A percentile compares a stretch with the other conserved stretches of the same genome.
phyloP scores from a whole-genome alignment of 2,113 vertebrate genomes.

The Menura novaehollandiae region DNA sequence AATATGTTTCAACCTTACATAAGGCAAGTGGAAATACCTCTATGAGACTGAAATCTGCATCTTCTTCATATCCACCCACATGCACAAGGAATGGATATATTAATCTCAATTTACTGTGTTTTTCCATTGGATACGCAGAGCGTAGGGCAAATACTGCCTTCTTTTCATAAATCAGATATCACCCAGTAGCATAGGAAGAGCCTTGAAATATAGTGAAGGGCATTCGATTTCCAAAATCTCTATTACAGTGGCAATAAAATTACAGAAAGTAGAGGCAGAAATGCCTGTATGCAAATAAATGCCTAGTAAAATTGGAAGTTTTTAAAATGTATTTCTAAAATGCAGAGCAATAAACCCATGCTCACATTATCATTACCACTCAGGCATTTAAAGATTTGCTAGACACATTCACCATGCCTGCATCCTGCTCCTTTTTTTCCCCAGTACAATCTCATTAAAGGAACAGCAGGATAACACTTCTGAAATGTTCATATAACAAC shows the following conservation, averaged over 20 bases:
- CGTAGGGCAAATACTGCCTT: background rate
- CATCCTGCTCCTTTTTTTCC: background rate
- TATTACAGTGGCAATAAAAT: constrained; percentile 13
- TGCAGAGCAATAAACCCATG: constrained; percentile 1
- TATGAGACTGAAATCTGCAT: background rate
- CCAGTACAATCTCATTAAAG: constrained; percentile 3
- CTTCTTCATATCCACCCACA: background rate
- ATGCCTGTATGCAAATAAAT: background rate
- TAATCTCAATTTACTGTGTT: background rate
- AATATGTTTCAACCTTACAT: background rate
- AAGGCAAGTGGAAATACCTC: background rate
- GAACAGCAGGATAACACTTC: constrained; percentile 15
- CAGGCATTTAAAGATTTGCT: constrained; percentile 21
- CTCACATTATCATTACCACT: background rate
- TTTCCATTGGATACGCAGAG: background rate
- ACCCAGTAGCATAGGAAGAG: background rate
- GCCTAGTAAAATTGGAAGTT: background rate
- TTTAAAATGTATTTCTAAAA: constrained; percentile 22
- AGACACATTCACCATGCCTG: background rate
- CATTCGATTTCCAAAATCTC: constrained; percentile 13
- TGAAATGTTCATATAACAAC: background rate
- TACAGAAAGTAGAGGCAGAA: background rate
- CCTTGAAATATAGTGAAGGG: background rate
- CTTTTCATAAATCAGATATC: background rate
- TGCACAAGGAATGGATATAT: background rate